phyloP scores from a whole-genome alignment of 2,113 vertebrate genomes.

The Myanophis thanlyinensis region DNA sequence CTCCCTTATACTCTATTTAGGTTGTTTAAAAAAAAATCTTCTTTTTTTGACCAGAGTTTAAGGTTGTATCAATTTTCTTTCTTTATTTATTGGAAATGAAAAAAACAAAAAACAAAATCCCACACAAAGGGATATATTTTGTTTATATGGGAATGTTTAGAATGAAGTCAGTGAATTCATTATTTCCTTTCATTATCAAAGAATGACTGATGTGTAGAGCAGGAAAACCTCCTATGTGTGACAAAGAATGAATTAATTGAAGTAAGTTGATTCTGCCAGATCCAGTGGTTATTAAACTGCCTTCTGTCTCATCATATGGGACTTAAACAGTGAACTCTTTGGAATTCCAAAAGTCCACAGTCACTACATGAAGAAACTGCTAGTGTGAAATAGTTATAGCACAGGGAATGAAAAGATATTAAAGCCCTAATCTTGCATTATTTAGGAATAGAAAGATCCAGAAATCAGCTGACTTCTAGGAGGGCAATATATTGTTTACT shows the following conservation, averaged over 20 bases:
- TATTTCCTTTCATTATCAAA: neutral
- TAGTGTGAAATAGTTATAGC: neutral
- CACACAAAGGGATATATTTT: neutral
- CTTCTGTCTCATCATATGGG: neutral
- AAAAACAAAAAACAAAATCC: neutral
- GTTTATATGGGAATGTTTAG: neutral
- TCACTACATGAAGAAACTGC: neutral
- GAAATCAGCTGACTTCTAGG: neutral
- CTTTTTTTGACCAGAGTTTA: neutral
- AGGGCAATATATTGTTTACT: neutral
- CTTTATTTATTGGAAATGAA: neutral
- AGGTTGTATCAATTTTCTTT: neutral
- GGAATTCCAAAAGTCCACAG: neutral
- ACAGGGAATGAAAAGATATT: neutral
- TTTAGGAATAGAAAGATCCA: neutral
- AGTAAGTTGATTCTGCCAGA: neutral
- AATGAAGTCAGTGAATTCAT: neutral
- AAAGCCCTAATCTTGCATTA: neutral
- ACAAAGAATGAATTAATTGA: neutral
- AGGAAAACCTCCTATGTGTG: neutral
- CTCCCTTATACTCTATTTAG: neutral
- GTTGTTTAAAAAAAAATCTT: neutral
- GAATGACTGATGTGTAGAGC: neutral
- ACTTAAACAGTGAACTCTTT: neutral
- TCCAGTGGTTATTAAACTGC: neutral